phyloP scores from a whole-genome alignment of 1,140 invertebrate species.

The Lepidostoma basale region DNA sequence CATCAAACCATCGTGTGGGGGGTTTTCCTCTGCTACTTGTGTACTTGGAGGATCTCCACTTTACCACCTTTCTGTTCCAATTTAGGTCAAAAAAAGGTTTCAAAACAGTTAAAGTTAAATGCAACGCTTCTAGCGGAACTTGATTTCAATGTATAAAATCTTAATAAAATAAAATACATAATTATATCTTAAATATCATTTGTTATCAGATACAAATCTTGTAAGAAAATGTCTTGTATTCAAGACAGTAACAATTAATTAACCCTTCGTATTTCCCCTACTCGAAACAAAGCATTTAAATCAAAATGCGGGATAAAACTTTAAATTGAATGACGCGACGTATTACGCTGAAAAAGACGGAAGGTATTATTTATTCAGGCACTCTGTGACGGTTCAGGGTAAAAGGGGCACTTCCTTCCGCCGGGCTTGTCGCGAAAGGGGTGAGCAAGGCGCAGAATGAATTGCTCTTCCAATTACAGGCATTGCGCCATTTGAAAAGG shows the following conservation, averaged over 20 bases:
- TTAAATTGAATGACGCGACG: conserved; percentile 35
- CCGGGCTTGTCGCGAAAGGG: background rate
- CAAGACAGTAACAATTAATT: conserved; percentile 18
- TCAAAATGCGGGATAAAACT: conserved; percentile 20
- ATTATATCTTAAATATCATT: too few species aligned
- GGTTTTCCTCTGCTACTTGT: too few species aligned
- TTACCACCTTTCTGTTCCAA: too few species aligned
- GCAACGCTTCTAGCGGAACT: too few species aligned
- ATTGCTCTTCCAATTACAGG: conserved; percentile 14
- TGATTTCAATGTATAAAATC: too few species aligned
- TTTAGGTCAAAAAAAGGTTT: too few species aligned
- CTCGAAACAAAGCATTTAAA: conserved; percentile 12
- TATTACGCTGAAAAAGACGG: conserved; percentile 33
- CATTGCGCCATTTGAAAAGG: background rate
- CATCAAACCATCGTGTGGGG: too few species aligned
- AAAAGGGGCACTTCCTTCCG: conserved; percentile 32
- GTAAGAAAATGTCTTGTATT: background rate
- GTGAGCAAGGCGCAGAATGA: background rate
- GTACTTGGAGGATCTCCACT: too few species aligned
- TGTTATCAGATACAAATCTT: too few species aligned
- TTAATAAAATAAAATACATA: too few species aligned
- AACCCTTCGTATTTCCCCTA: conserved; percentile 5
- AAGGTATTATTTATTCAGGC: conserved; percentile 42
- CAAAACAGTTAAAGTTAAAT: too few species aligned
- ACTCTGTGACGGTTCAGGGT: conserved; percentile 15